A percentile compares a stretch with the other conserved stretches of the same genome.
These are phyloP conservation scores for Aurelia sp. DNA, from an alignment of 30 jellyfish, hydroid and myxozoan species.

Conservation along the genomic window DNA sequence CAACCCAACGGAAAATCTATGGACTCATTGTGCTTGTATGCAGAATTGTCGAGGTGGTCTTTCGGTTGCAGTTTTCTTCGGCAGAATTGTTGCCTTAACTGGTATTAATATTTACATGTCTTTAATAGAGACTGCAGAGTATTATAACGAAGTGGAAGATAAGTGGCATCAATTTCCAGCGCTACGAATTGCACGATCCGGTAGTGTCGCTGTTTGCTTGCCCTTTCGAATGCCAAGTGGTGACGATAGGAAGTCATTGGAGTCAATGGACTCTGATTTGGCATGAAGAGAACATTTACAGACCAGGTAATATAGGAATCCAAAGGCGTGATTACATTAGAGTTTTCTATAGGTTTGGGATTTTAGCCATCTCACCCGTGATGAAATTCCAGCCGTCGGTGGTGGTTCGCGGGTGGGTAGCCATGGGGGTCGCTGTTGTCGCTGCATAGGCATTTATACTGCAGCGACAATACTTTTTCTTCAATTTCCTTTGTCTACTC, in stretches of 20 bases:
- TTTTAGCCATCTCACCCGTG: no score
- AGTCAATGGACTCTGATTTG: no score
- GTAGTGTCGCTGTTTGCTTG: constrained; percentile 82
- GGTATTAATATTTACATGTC: constrained; percentile 95
- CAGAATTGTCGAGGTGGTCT: constrained; percentile 96
- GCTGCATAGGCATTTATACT: no score
- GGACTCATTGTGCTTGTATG: constrained; percentile 88
- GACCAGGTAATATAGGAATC: no score
- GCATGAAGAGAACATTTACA: no score
- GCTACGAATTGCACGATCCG: constrained; percentile 76
- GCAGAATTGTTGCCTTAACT: constrained; percentile 87
- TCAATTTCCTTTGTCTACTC: no score
- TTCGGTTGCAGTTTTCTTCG: constrained; percentile 83
- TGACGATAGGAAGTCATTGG: not conserved
- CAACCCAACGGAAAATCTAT: constrained; percentile 66
- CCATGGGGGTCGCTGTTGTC: no score
- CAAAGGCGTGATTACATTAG: no score
- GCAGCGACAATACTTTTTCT: no score
- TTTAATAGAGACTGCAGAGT: constrained; percentile 82
- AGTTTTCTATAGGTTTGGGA: no score
- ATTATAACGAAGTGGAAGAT: constrained; percentile 83
- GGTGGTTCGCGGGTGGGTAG: no score
- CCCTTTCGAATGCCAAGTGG: constrained; percentile 78
- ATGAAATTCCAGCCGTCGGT: no score
- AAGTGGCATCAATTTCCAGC: constrained; percentile 79